These are phyloP conservation scores for Leptopilina boulardi DNA, from an alignment of 1,140 invertebrate genomes.

Conservation along the genomic window DNA sequence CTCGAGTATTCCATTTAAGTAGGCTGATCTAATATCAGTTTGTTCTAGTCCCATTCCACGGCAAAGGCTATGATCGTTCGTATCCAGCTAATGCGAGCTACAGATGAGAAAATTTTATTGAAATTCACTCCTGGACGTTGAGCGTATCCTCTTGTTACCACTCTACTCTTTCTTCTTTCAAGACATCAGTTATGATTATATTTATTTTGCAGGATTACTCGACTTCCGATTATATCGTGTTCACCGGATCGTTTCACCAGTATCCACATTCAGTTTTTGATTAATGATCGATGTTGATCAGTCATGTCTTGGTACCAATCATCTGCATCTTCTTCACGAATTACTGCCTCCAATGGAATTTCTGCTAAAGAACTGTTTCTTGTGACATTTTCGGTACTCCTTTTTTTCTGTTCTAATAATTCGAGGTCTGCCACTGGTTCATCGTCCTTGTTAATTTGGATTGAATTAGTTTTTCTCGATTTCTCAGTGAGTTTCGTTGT, in stretches of 20 bases:
- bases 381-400: not conserved
- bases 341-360: not conserved
- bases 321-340: not conserved
- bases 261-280: not conserved
- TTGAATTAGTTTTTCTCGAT: not conserved
- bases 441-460: too few relatives aligned
- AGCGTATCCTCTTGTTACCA: not conserved
- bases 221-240: not conserved
- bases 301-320: not conserved
- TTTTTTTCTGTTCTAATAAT: not conserved
- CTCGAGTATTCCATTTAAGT: not conserved
- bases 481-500: not conserved
- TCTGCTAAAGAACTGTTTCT: not conserved
- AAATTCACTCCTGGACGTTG: slow-evolving; percentile 7
- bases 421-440: not conserved
- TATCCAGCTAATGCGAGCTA: not conserved
- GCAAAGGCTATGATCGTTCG: not conserved
- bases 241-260: not conserved
- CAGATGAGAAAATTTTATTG: not conserved
- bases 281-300: not conserved
- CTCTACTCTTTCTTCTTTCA: not conserved
- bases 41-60: not conserved
- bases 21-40: not conserved
- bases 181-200: not conserved
- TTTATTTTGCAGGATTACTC: not conserved